phyloP scores from a whole-genome alignment of 1,140 invertebrate genomes.

The Lithobius niger region DNA sequence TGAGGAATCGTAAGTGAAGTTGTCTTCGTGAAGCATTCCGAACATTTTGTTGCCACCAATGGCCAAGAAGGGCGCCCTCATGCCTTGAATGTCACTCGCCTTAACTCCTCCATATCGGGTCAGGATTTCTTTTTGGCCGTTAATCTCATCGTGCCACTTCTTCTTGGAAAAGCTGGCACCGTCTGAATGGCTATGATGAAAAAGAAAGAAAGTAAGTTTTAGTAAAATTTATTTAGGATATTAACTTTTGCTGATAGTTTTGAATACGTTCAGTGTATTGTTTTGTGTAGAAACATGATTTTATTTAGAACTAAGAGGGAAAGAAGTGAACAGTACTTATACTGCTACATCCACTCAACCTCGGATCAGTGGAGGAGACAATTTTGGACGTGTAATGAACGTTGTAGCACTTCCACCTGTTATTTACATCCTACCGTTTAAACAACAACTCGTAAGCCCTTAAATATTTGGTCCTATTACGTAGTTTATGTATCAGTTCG shows the following conservation, averaged over 20 bases:
- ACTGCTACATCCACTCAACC: background rate
- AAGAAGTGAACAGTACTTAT: too few species aligned
- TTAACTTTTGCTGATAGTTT: too few species aligned
- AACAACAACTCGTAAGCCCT: too few species aligned
- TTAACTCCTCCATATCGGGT: constrained; percentile 41
- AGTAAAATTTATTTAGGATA: too few species aligned
- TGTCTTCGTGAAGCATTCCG: constrained; percentile 84
- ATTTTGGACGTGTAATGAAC: background rate
- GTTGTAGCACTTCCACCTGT: too few species aligned
- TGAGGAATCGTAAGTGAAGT: constrained; percentile 85
- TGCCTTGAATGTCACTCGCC: constrained; percentile 25
- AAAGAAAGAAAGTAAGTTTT: background rate
- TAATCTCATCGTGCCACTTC: constrained; percentile 83
- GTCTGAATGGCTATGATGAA: constrained; percentile 6
- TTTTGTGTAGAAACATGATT: too few species aligned
- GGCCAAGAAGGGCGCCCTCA: constrained; percentile 30
- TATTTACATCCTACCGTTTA: too few species aligned
- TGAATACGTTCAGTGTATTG: too few species aligned
- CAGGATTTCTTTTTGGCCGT: constrained; percentile 77
- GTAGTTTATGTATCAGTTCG: too few species aligned
- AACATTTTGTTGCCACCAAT: constrained; percentile 89
- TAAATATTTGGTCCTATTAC: too few species aligned
- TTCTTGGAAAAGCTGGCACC: constrained; percentile 57
- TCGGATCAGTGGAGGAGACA: too few species aligned
- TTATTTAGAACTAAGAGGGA: too few species aligned